phyloP scores from a whole-genome alignment of 1,140 invertebrate genomes.

The Drosophila persimilis region DNA sequence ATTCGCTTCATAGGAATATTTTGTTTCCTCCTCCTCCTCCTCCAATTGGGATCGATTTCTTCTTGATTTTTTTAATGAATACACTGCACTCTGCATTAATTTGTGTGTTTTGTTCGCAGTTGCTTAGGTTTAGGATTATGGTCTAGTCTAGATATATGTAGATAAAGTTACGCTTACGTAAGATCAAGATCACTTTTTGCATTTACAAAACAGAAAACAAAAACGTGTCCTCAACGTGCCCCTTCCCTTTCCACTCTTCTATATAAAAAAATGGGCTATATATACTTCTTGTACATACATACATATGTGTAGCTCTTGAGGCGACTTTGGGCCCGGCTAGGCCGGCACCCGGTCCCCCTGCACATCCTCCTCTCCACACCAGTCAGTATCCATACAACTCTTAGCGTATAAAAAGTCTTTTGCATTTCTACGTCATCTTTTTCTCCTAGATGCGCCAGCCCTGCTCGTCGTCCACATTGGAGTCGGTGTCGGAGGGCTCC shows the following conservation, averaged over 20 bases:
- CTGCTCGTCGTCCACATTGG: constrained; percentile 82
- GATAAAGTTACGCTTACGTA: constrained; percentile 56
- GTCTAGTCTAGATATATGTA: constrained; percentile 20
- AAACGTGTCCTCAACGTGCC: constrained; percentile 48
- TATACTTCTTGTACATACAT: constrained; percentile 29
- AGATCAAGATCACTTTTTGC: constrained; percentile 76
- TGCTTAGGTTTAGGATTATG: constrained; percentile 43
- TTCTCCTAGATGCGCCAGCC: constrained; percentile 77
- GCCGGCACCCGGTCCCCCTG: constrained; percentile 41
- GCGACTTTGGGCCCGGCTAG: constrained; percentile 54
- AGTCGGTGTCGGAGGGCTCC: constrained; percentile 89
- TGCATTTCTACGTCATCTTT: constrained; percentile 49
- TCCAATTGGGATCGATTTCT: constrained; percentile 24
- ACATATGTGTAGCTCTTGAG: constrained; percentile 29
- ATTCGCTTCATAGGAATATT: constrained; percentile 61
- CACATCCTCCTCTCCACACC: constrained; percentile 11
- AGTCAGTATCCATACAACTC: constrained; percentile 48
- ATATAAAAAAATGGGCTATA: constrained; percentile 20
- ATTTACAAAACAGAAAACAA: constrained; percentile 66
- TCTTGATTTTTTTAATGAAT: constrained; percentile 22
- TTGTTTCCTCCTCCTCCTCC: constrained; percentile 19
- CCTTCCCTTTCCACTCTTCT: constrained; percentile 63
- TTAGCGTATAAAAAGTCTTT: constrained; percentile 75
- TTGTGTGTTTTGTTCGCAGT: constrained; percentile 58
- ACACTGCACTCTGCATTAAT: constrained; percentile 32